A percentile compares a stretch with the other conserved stretches of the same genome.
Evolutionary conservation across 2,888 invertebrate species (phyloP).

Genomic region (Archaeoteleia sp.): DNA sequence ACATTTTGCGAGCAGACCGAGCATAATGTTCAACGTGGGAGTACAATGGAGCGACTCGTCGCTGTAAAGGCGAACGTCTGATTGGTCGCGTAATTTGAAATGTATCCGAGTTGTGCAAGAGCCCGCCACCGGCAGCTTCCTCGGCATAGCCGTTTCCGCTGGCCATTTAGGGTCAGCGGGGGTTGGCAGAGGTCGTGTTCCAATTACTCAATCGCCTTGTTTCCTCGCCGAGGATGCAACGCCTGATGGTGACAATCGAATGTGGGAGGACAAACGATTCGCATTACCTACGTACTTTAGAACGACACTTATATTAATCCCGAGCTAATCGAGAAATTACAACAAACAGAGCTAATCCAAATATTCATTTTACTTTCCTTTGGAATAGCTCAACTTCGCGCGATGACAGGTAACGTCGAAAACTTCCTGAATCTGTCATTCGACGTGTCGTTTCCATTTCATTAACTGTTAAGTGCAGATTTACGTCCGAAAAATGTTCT

Average conservation of each 20-base stretch:
- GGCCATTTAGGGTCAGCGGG: conserved; percentile 71
- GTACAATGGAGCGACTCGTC: conserved; percentile 46
- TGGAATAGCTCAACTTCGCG: too few species aligned
- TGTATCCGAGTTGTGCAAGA: conserved; percentile 55
- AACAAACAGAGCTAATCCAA: neutral
- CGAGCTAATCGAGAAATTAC: conserved; percentile 36
- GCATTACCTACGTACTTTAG: conserved; percentile 66
- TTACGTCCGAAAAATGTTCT: conserved; percentile 23
- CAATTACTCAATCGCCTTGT: conserved; percentile 71
- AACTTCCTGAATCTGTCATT: too few species aligned
- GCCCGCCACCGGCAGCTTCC: conserved; percentile 32
- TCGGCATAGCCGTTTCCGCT: conserved; percentile 65
- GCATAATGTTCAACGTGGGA: conserved; percentile 68
- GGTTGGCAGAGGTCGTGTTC: conserved; percentile 72
- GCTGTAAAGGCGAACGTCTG: conserved; percentile 43
- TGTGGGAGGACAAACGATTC: conserved; percentile 72
- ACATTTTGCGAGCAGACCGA: conserved; percentile 60
- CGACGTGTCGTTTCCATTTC: conserved; percentile 25
- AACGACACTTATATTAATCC: conserved; percentile 23
- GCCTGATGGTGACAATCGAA: conserved; percentile 66
- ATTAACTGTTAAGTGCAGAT: conserved; percentile 19
- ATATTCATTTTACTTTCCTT: too few species aligned
- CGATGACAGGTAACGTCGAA: too few species aligned
- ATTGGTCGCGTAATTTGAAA: conserved; percentile 55
- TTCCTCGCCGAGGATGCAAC: conserved; percentile 66